Percentiles rank a stretch among this genome's conserved stretches.
Conservation (phyloP, 1,140 invertebrate genomes). For the Ectropis grisescens region DNA sequence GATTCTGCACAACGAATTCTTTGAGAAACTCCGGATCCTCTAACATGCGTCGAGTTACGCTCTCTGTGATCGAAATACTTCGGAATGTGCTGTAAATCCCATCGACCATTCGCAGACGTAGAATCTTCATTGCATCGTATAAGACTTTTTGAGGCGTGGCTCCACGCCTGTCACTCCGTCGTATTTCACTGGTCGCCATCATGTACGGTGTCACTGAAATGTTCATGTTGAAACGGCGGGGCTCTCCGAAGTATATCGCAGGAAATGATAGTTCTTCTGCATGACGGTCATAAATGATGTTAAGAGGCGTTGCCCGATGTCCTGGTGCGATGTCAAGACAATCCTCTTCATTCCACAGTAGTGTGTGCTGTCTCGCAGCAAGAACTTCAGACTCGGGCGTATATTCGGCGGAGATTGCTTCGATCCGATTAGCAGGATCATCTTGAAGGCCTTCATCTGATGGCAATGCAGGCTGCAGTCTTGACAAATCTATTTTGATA, state of each 20-base stretch:
- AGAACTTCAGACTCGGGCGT: slow-evolving; percentile 7
- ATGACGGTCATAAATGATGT: no score
- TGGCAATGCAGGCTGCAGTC: slow-evolving; percentile 3
- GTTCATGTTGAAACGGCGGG: slow-evolving; percentile 4
- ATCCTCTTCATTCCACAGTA: slow-evolving; percentile 15
- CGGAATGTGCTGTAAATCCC: no score
- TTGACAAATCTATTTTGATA: slow-evolving; percentile 8
- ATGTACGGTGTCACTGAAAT: slow-evolving; percentile 8
- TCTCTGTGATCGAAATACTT: slow-evolving; percentile 1
- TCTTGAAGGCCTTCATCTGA: slow-evolving; percentile 4
- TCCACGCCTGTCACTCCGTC: slow-evolving; percentile 8
- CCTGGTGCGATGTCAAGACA: slow-evolving; percentile 17
- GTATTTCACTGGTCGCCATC: no score
- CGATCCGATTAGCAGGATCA: slow-evolving; percentile 6
- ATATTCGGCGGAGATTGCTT: slow-evolving; percentile 6
- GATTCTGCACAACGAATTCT: no score
- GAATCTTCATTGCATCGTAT: slow-evolving; percentile 8
- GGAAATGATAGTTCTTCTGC: slow-evolving; percentile 27
- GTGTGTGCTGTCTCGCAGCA: slow-evolving; percentile 8
- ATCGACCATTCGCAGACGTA: slow-evolving; percentile 3
- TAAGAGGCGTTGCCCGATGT: slow-evolving; percentile 4
- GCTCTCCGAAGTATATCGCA: slow-evolving; percentile 22
- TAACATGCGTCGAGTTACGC: no score
- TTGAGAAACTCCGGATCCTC: no score
- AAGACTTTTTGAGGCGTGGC: no score